Conservation (phyloP, 2,797 vertebrate genomes). For the Odontamblyopus lacepedii region DNA sequence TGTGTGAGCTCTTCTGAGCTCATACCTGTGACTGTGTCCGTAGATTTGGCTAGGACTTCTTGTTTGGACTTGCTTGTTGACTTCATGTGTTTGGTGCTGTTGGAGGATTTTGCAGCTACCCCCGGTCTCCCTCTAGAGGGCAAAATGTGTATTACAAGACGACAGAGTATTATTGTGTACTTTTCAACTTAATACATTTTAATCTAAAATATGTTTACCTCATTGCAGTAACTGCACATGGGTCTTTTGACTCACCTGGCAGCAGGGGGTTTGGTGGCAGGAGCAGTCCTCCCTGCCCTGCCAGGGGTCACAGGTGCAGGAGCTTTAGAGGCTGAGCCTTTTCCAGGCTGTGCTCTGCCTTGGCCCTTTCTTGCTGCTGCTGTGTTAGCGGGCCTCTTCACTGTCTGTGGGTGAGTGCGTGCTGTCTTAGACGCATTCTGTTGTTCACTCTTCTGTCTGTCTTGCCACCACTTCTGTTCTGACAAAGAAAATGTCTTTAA, state of each 20-base stretch:
- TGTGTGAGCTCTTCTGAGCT: background rate
- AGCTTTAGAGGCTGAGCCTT: slow-evolving; percentile 36
- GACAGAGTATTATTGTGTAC: background rate
- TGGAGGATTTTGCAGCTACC: slow-evolving; percentile 37
- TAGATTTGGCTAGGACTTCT: slow-evolving; percentile 23
- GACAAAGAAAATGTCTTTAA: slow-evolving; percentile 8
- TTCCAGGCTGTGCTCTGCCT: slow-evolving; percentile 36
- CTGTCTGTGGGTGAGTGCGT: slow-evolving; percentile 19
- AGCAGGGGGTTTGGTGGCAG: slow-evolving; percentile 43
- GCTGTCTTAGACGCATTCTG: slow-evolving; percentile 28
- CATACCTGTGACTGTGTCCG: slow-evolving; percentile 44
- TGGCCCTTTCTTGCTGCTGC: slow-evolving; percentile 31
- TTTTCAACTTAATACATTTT: background rate
- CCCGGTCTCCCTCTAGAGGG: slow-evolving; percentile 70
- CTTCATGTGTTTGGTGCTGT: slow-evolving; percentile 17
- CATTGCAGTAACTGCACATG: background rate
- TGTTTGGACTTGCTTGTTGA: slow-evolving; percentile 30
- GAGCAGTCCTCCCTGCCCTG: slow-evolving; percentile 40
- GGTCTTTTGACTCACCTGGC: slow-evolving; percentile 51
- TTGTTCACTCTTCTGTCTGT: slow-evolving; percentile 33
- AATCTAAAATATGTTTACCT: background rate
- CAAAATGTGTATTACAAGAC: slow-evolving; percentile 7
- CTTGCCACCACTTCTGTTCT: slow-evolving; percentile 77
- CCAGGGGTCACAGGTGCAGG: slow-evolving; percentile 10
- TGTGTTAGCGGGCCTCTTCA: slow-evolving; percentile 22